Evolutionary conservation across 1,140 invertebrate species (phyloP).

Genomic region (Pomacea maculata): DNA sequence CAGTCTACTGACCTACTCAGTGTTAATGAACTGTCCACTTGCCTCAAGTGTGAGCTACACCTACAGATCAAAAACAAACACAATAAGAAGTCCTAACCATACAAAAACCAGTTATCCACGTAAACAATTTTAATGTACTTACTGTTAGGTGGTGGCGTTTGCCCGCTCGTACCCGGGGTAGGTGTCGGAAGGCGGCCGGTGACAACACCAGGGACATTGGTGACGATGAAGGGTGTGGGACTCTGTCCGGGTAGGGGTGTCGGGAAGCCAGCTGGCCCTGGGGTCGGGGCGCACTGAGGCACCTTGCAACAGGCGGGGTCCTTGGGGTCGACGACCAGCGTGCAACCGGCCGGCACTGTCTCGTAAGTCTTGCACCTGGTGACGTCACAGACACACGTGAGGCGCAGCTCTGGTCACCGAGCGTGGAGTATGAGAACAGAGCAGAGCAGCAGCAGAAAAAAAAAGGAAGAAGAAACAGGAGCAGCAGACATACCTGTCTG

Average conservation of each 20-base stretch:
- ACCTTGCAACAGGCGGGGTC: conserved; percentile 36
- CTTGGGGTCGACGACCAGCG: conserved; percentile 31
- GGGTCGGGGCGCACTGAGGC: conserved; percentile 17
- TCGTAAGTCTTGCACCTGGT: conserved; percentile 37
- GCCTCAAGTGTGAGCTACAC: too few species aligned
- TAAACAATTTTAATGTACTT: not conserved
- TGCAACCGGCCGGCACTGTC: conserved; percentile 35
- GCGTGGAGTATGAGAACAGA: too few species aligned
- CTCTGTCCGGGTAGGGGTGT: conserved; percentile 1
- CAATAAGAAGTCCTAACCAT: too few species aligned
- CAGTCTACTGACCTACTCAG: too few species aligned
- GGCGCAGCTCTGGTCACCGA: too few species aligned
- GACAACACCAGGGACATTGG: conserved; percentile 27
- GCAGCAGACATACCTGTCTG: conserved; percentile 38
- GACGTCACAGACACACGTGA: conserved; percentile 19
- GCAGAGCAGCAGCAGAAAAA: too few species aligned
- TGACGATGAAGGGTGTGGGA: conserved; percentile 11
- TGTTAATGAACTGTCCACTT: too few species aligned
- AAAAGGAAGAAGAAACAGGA: too few species aligned
- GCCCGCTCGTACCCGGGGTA: conserved; percentile 20
- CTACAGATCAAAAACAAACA: too few species aligned
- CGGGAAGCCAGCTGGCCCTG: conserved; percentile 12
- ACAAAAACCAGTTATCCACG: too few species aligned
- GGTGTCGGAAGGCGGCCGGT: conserved; percentile 9
- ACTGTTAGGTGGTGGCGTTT: conserved; percentile 20